Evolutionary conservation across 1,140 invertebrate species (phyloP), one percentile per base, ranked within the genome.

Genomic region (Formica selysi): DNA sequence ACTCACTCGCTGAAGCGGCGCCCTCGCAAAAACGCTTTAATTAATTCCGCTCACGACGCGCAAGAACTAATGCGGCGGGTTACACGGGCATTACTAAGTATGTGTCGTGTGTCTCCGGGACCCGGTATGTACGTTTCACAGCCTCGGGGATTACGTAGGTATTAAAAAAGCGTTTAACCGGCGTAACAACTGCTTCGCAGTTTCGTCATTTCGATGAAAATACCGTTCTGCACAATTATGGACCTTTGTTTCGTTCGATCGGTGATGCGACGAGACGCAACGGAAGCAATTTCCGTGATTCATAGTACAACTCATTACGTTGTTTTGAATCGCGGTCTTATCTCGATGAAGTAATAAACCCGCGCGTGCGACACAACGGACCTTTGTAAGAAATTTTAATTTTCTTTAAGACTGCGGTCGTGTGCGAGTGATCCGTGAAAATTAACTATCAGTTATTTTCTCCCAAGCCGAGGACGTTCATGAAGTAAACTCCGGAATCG

Each of bases 11-110:
- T 71, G 80, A 86, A 85, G 89, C 76, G 38, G 11, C 64, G 57
- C 22, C 13, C n/a, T 19, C 59, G 81, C 89, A 90, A 92, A 92
- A 92, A 92, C 89, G 48, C 48, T 92, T 92, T 92, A 92, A 92
- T 92, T 92, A 92, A 92, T 92, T 92, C 92, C 51, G 85, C 78
- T 88, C 85, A 67, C 87, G 81, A 29, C 57, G 48, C 26, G 79
- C 89, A 92, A 92, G 89, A 92, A 92, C 88, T 85, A 86, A 90
- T 81, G 81, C 65, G 32, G 74, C 51, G 57, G 85, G 79, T 91
- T 90, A 90, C 80, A 85, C 74, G 10, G 68, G 71, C 78, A 91
- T 91, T 91, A 91, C 87, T 71, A 91, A 88, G 89, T 91, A 83
- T 73, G 62, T 78, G 87, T 80, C 67, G 38, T 44, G 83, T 76